Percentiles rank a stretch among this genome's conserved stretches.
phyloP scores from a whole-genome alignment of 2,888 invertebrate genomes.

The Omphaloscelis lunosa region DNA sequence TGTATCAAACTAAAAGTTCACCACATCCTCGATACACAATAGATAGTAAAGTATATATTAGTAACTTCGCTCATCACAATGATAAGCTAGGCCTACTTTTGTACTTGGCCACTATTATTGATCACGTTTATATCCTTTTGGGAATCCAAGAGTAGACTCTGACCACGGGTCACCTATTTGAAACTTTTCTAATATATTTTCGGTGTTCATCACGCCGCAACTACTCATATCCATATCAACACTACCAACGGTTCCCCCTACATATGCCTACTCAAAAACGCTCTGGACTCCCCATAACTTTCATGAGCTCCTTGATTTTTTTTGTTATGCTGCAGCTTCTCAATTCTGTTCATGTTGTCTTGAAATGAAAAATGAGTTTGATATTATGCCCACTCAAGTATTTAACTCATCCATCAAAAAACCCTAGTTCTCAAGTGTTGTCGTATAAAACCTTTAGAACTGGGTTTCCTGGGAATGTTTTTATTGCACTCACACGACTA shows the following conservation, averaged over 20 bases:
- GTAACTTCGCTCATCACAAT: not conserved
- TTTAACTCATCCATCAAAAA: not conserved
- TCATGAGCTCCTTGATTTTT: not conserved
- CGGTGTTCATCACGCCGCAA: not conserved
- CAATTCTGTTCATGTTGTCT: too few species aligned
- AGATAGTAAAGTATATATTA: not conserved
- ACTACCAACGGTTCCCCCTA: not conserved
- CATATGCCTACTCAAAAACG: not conserved
- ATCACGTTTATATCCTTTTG: not conserved
- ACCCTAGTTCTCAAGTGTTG: not conserved
- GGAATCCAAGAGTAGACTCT: not conserved
- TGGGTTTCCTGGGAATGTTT: too few species aligned
- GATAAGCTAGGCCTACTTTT: too few species aligned
- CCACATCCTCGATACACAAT: not conserved
- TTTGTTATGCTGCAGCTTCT: not conserved
- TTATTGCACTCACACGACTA: not conserved
- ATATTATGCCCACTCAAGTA: not conserved
- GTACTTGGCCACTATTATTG: too few species aligned
- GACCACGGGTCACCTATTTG: not conserved
- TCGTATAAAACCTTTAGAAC: not conserved
- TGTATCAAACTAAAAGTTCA: not conserved
- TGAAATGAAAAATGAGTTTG: not conserved
- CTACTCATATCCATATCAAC: not conserved
- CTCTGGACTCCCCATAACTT: not conserved
- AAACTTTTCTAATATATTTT: not conserved